phyloP scores from a whole-genome alignment of 2,113 vertebrate species.

The Lethenteron reissneri region DNA sequence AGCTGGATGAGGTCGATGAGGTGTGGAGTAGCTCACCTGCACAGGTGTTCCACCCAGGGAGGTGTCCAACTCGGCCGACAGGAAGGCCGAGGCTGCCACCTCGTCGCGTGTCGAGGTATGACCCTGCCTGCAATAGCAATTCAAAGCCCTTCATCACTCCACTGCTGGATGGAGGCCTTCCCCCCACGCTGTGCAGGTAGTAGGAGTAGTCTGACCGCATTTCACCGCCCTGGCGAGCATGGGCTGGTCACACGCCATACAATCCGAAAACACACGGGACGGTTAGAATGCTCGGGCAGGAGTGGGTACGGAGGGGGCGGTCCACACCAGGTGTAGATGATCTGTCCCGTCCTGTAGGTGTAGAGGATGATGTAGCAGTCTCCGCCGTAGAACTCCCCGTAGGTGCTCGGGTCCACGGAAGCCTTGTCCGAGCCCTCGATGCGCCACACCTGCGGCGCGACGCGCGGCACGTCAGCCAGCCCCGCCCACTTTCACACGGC shows the following conservation, averaged over 20 bases:
- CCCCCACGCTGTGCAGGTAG: not conserved
- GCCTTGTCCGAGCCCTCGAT: conserved; percentile 59
- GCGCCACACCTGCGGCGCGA: conserved; percentile 55
- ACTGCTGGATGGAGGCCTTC: not conserved
- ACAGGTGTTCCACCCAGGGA: conserved; percentile 66
- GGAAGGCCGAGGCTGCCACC: conserved; percentile 49
- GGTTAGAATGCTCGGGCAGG: too few relatives aligned
- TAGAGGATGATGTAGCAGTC: conserved; percentile 93
- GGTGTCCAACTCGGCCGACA: conserved; percentile 55
- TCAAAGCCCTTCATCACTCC: not conserved
- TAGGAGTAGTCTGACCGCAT: too few relatives aligned
- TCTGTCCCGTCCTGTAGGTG: conserved; percentile 54
- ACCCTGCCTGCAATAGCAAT: conserved; percentile 43
- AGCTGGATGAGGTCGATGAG: too few relatives aligned
- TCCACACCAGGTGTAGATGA: conserved; percentile 88
- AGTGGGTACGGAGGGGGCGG: too few relatives aligned
- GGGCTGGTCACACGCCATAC: too few relatives aligned
- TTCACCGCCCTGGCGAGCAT: too few relatives aligned
- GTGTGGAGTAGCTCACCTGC: conserved; percentile 32
- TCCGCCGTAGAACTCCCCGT: conserved; percentile 81
- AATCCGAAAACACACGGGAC: too few relatives aligned
- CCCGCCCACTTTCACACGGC: conserved; percentile 14
- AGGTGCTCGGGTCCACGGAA: conserved; percentile 30
- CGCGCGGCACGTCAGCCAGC: not conserved
- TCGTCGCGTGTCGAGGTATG: conserved; percentile 62